Evolutionary conservation across 2,888 invertebrate species (phyloP), one percentile per base, ranked within the genome.

Genomic region (Molorchus minor): DNA sequence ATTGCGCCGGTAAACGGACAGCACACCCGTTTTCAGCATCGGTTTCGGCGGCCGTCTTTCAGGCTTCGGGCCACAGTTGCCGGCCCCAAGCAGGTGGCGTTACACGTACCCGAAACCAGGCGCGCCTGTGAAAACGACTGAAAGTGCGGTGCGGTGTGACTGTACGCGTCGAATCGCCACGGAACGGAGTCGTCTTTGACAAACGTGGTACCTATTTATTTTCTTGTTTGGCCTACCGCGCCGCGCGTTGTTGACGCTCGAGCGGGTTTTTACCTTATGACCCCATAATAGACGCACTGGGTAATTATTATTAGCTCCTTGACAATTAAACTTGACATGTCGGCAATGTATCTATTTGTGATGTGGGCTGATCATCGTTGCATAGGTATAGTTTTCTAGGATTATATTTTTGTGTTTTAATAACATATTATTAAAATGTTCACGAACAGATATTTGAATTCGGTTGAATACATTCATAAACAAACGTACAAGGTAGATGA

Each of bases 61-160:
- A 15, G 56, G 36, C 40, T 33, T 49, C 56, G n/a, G 56, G 36
- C 40, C 20, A 40, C 56, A 56, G 56, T 56, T 41, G 40, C 49
- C 56, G 41, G 33, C 47, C 56, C 40, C 17, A 8, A 40, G 41
- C 25, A 41, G 56, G 43, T 29, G 47, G 46, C 41, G 56, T 40
- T 35, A 40, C 56, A 49, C 56, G 47, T 49, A 16, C 56, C 45
- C 19, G 54, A 45, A 25, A 44, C 15, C 40, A 13, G n/a, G 40
- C 25, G 51, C 30, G 51, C 20, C 51, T 29, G 29, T 51, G 30
- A 40, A 51, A 51, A 29, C 51, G 20, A 19, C 46, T 17, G 38
- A 38, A 16, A 16, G 51, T 29, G 40, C 20, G 15, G 40, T 51
- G 51, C 51, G 51, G 30, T 30, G 40, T 40, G 51, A 40, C 51